Evolutionary conservation across 2,113 vertebrate species (phyloP).

Genomic region (Syngnathus scovelli): DNA sequence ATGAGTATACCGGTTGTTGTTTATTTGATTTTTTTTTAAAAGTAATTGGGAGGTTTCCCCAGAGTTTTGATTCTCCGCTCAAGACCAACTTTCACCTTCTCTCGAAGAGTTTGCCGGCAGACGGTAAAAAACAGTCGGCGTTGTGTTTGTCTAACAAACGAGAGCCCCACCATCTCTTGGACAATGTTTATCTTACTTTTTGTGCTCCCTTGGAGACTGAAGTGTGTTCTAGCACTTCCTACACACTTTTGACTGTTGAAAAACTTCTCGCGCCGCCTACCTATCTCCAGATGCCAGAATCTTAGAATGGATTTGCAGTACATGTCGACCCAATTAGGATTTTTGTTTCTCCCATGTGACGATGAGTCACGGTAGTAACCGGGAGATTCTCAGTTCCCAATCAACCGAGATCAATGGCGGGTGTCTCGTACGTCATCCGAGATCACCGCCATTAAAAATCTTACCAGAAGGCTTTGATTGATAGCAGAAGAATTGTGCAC

Average conservation of each 20-base stretch:
- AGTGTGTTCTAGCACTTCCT: conserved; percentile 17
- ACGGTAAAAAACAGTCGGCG: background rate
- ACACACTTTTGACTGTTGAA: conserved; percentile 15
- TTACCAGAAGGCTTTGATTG: background rate
- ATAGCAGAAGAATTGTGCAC: conserved; percentile 24
- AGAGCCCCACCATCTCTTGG: background rate
- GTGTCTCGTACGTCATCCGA: background rate
- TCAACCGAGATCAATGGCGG: too few species aligned
- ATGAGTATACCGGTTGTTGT: background rate
- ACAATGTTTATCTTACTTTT: conserved; percentile 14
- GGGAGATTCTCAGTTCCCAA: background rate
- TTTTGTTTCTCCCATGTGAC: background rate
- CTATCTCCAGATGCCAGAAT: background rate
- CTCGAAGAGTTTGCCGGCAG: background rate
- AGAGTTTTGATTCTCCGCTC: background rate
- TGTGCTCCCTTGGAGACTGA: conserved; percentile 25
- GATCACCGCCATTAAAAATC: background rate
- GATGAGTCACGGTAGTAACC: background rate
- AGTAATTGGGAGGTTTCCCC: background rate
- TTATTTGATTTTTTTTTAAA: background rate
- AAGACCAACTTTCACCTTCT: background rate
- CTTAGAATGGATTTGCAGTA: conserved; percentile 1
- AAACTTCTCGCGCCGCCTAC: conserved; percentile 4
- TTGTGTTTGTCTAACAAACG: background rate
- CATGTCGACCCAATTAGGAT: background rate